Conservation (phyloP, 2,797 vertebrate species). For the Nyctibius grandis region DNA sequence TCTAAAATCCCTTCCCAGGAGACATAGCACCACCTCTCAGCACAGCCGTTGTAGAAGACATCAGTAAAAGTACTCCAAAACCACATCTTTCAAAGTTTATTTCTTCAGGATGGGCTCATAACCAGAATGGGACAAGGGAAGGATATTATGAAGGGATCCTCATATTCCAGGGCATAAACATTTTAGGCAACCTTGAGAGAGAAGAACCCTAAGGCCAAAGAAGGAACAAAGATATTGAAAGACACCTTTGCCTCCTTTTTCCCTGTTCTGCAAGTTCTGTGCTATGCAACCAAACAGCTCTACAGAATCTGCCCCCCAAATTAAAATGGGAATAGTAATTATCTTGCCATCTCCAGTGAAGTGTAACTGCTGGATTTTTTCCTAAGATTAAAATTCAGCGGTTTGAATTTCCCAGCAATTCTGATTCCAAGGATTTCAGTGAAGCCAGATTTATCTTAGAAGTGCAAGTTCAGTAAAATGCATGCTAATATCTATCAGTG, state of each 20-base stretch:
- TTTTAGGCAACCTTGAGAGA: not conserved
- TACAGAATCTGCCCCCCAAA: not conserved
- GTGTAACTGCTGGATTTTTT: not conserved
- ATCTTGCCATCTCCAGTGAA: not conserved
- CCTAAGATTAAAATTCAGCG: not conserved
- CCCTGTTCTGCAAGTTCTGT: not conserved
- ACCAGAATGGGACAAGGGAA: not conserved
- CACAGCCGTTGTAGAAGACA: not conserved
- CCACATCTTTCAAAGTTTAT: not conserved
- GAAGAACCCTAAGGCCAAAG: not conserved
- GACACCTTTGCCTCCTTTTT: not conserved
- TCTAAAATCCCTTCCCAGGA: not conserved
- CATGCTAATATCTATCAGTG: not conserved
- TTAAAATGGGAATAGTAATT: not conserved
- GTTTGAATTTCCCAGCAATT: not conserved
- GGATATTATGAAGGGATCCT: not conserved
- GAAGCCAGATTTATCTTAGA: not conserved
- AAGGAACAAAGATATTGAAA: not conserved
- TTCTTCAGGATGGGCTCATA: not conserved
- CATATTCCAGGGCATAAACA: not conserved
- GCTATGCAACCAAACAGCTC: not conserved
- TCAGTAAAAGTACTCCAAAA: not conserved
- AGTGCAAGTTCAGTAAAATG: not conserved
- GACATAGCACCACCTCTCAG: not conserved
- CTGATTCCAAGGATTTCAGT: not conserved